These are phyloP conservation scores for Papilio demoleus DNA, from an alignment of 2,888 invertebrate species.

Conservation along the genomic window DNA sequence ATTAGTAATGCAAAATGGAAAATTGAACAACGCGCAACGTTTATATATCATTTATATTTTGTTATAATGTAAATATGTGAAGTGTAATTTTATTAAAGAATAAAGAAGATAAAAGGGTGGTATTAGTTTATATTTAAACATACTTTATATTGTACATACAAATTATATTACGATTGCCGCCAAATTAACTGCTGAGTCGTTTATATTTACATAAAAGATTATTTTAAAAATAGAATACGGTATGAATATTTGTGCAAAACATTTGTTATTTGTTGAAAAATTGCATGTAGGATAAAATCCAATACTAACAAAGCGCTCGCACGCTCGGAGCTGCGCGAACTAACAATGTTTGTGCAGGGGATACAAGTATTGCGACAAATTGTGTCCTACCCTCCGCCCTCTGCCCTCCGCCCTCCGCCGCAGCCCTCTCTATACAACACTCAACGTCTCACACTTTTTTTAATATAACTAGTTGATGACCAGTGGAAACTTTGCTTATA, in stretches of 20 bases:
- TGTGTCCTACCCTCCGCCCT: background rate
- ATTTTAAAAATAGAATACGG: background rate
- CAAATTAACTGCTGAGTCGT: background rate
- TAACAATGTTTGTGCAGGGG: constrained; percentile 36
- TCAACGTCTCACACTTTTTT: background rate
- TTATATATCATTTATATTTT: too few relatives aligned
- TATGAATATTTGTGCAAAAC: background rate
- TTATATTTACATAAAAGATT: background rate
- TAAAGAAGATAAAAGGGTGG: too few relatives aligned
- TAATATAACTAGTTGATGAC: background rate
- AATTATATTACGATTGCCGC: too few relatives aligned
- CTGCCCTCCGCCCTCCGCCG: background rate
- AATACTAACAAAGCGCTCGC: constrained; percentile 31
- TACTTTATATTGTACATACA: too few relatives aligned
- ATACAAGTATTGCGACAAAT: constrained; percentile 24
- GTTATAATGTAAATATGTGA: too few relatives aligned
- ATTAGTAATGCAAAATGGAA: too few relatives aligned
- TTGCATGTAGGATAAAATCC: constrained; percentile 28
- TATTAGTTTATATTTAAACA: too few relatives aligned
- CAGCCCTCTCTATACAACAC: background rate
- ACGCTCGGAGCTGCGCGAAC: constrained; percentile 4
- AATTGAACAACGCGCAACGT: too few relatives aligned
- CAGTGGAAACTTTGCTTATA: background rate
- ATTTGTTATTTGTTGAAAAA: constrained; percentile 23
- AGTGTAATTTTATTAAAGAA: too few relatives aligned